phyloP scores from a whole-genome alignment of 2,113 vertebrate genomes.

The Eonycteris spelaea region DNA sequence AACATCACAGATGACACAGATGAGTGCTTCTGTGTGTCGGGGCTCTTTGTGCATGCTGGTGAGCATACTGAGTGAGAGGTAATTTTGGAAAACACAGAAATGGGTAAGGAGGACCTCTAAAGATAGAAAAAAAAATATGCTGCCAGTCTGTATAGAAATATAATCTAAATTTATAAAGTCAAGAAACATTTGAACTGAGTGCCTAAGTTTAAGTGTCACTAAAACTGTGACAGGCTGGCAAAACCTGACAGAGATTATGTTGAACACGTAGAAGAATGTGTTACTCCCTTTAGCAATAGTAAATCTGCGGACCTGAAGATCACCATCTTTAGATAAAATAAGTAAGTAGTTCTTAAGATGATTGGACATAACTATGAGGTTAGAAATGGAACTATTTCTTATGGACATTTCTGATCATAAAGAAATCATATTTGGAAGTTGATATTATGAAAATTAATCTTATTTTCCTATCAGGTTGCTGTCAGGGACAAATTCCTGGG shows the following conservation, averaged over 20 bases:
- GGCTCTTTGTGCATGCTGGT: neutral
- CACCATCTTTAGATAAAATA: neutral
- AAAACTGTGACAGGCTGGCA: neutral
- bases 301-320: neutral
- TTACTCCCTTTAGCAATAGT: neutral
- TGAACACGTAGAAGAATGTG: neutral
- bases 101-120: neutral
- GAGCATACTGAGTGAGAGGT: neutral
- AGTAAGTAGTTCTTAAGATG: neutral
- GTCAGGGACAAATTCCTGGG: neutral
- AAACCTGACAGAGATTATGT: neutral
- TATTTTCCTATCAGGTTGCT: neutral
- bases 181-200: neutral
- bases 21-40: neutral
- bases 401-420: neutral
- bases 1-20: accelerated
- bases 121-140: neutral
- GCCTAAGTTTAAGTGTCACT: neutral
- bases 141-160: neutral
- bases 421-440: neutral
- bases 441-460: neutral
- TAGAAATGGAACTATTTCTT: neutral
- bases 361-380: neutral
- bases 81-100: neutral
- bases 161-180: neutral